Evolutionary conservation across 2,797 vertebrate genomes (phyloP), one percentile per base, ranked within the genome.

Genomic region (Odontamblyopus rebecca): DNA sequence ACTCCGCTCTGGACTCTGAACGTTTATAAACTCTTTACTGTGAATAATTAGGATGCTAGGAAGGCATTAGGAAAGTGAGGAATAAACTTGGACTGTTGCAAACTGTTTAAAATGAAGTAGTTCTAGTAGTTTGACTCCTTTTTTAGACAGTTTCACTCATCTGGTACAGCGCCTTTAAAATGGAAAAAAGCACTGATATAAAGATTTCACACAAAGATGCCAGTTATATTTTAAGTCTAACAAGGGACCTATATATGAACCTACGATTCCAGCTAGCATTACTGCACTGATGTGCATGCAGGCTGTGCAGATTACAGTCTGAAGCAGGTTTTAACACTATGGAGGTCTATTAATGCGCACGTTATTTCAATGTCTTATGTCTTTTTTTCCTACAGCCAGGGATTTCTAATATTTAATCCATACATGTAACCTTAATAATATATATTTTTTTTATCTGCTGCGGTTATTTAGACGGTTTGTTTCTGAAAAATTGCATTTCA

Each of bases 271-370:
- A 75, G 66, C 12, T 77, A 68, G 69, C 80, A 84, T 72, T 80
- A 80, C 76, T 79, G 73, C 48, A 69, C 69, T 1, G 0, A 38
- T 23, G 51, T 60, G 68, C 56, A 61, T 70, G 75, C 79, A 77
- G 68, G 67, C 69, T 77, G 70, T 64, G 75, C 71, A 76, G 74
- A 77, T 85, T 83, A 75, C 75, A 32, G 73, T 67, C 69, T 65
- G 48, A 67, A 72, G 51, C 67, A 81, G 19, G 19, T 63, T 11
- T 63, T 63, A 63, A 44, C 44, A 50, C 29, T 66, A 48, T 15
- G 62, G 38, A 48, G 38, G 62, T 64, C 5, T 44, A 44, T 64
- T 64, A 64, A 50, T 51, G 6, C 6, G 6, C 44, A 51, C 51
- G 64, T 66, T 50, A 18, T 65, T 44, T 29, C 26, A 66, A 18